phyloP scores from a whole-genome alignment of 2,113 vertebrate genomes.

The Aegotheles bennettii region DNA sequence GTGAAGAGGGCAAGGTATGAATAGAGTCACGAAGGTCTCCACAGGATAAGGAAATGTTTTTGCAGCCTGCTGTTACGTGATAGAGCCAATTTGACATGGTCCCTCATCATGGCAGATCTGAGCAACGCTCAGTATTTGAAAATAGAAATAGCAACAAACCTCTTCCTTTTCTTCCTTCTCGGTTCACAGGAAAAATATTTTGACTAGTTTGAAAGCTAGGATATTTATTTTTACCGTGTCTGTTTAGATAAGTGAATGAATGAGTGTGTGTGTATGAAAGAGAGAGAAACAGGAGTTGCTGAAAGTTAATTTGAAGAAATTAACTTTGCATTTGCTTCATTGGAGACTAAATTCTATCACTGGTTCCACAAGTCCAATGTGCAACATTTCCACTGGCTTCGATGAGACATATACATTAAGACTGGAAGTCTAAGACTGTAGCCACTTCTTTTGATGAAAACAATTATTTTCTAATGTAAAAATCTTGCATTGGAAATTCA shows the following conservation, averaged over 20 bases:
- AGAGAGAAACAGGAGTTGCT: not conserved
- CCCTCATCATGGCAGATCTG: not conserved
- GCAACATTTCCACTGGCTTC: not conserved
- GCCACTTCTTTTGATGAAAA: not conserved
- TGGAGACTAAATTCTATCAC: not conserved
- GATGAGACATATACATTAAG: not conserved
- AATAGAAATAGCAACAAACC: slow-evolving; percentile 32
- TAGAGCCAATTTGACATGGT: not conserved
- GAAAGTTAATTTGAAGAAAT: slow-evolving; percentile 3
- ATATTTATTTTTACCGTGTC: not conserved
- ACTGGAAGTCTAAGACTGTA: not conserved
- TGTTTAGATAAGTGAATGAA: slow-evolving; percentile 33
- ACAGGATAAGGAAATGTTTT: not conserved
- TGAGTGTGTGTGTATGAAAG: not conserved
- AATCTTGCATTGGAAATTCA: not conserved
- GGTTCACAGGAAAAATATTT: slow-evolving; percentile 51
- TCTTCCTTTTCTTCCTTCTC: slow-evolving; percentile 51
- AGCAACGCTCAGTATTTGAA: not conserved
- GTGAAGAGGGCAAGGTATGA: not conserved
- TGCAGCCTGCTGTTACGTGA: slow-evolving; percentile 18
- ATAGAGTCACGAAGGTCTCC: not conserved
- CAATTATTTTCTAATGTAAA: not conserved
- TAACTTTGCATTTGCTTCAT: not conserved
- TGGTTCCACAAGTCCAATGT: not conserved
- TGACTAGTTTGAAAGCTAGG: slow-evolving; percentile 34